phyloP scores from a whole-genome alignment of 1,140 invertebrate species.

The Rhagoletis pomonella region DNA sequence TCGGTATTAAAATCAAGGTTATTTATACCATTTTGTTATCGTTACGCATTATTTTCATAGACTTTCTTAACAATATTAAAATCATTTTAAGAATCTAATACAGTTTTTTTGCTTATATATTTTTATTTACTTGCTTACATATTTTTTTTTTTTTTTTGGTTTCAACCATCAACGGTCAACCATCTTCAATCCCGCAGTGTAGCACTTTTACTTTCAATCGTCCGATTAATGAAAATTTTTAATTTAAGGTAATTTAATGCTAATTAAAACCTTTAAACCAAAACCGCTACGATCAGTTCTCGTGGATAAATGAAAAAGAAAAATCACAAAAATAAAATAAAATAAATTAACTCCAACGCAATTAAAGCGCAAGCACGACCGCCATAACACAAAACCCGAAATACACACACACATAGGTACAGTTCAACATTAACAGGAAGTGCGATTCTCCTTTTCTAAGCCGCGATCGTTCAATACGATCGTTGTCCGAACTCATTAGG shows the following conservation, averaged over 20 bases:
- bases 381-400: not conserved
- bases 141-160: no score
- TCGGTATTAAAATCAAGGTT: no score
- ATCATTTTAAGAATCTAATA: no score
- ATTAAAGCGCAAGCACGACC: not conserved
- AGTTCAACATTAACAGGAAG: not conserved
- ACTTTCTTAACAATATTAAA: no score
- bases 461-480: not conserved
- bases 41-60: no score
- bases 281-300: slow-evolving; percentile 14
- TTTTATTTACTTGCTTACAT: no score
- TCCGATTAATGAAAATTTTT: slow-evolving; percentile 8
- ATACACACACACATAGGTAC: no score
- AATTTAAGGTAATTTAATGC: slow-evolving; percentile 47
- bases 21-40: no score
- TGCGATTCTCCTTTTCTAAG: not conserved
- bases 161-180: no score
- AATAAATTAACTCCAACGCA: not conserved
- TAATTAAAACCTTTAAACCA: slow-evolving; percentile 46
- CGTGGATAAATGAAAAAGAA: not conserved
- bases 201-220: slow-evolving; percentile 35
- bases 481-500: slow-evolving; percentile 22
- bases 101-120: no score
- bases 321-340: not conserved
- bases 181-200: no score